Evolutionary conservation across 2,888 invertebrate genomes (phyloP), one percentile per base, ranked within the genome.

Genomic region (Anaspis maculata): DNA sequence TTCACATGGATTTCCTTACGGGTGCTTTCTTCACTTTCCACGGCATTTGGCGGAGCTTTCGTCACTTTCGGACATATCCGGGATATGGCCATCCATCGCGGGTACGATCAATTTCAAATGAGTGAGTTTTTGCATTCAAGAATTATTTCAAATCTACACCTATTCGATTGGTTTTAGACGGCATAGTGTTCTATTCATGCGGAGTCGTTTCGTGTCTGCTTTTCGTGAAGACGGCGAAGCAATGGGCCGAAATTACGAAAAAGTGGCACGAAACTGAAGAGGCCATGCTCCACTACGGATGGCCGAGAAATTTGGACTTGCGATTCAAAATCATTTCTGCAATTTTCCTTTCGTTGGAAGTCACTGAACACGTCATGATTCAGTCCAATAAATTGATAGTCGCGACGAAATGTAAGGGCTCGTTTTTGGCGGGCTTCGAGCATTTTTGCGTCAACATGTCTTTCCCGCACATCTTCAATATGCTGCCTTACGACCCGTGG

Each of bases 361-460:
- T 26, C 5, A 27, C 30, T n/a, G 39, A 35, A 24, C 30, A 39
- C 28, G 4, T 39, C 19, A 22, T 23, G 3, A 32, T 35, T 9
- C 35, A 39, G 23, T 16, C 32, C 4, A 28, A 27, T 13, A 32
- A 34, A 26, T 13, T 39, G 2, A 22, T 25, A 1, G 35, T 30
- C 10, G 31, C 39, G 7, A 13, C 35, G 2, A 13, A 30, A 10
- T 28, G 32, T 15, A 13, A 10, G 12, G 32, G 27, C 5, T 27
- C 35, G 5, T 5, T 39, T 16, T 14, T 29, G 1, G 30, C 27
- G 23, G 32, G 35, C 11, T 29, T 30, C 7, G 32, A 39, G 11
- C 31, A 39, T 10, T 39, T 31, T 22, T 25, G 15, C n/a, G 32
- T 32, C 3, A 39, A 39, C 19, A 30, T 39, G 31, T 39, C 39